phyloP scores from a whole-genome alignment of 1,140 invertebrate species.

The Polyergus mexicanus region DNA sequence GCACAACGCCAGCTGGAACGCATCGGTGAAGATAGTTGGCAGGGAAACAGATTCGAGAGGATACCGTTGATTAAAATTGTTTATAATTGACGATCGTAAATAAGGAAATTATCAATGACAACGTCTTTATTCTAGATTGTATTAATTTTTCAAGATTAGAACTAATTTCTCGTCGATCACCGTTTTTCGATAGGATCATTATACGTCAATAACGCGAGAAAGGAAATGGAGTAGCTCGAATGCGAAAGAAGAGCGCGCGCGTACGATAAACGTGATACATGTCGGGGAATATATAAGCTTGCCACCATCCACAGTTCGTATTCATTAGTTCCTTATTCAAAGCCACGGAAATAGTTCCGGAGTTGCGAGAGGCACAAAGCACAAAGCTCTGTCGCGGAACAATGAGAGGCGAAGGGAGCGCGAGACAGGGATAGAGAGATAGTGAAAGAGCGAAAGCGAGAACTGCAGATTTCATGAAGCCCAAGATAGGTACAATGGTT shows the following conservation, averaged over 20 bases:
- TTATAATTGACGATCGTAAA: background rate
- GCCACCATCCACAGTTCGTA: conserved; percentile 78
- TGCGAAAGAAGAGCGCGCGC: conserved; percentile 63
- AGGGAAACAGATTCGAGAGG: background rate
- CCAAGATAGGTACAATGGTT: conserved; percentile 85
- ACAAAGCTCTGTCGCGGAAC: conserved; percentile 86
- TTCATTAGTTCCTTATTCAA: conserved; percentile 87
- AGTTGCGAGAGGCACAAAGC: conserved; percentile 84
- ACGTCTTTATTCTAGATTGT: background rate
- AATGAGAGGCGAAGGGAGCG: conserved; percentile 81
- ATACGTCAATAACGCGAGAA: conserved; percentile 31
- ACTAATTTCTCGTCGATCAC: conserved; percentile 27
- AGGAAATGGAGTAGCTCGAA: conserved; percentile 55
- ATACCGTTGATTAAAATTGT: background rate
- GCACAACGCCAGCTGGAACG: conserved; percentile 30
- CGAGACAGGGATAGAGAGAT: conserved; percentile 71
- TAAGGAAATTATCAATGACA: conserved; percentile 2
- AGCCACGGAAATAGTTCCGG: conserved; percentile 85
- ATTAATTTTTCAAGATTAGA: background rate
- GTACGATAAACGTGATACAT: conserved; percentile 73
- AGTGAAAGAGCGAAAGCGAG: conserved; percentile 70
- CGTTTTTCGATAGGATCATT: conserved; percentile 41
- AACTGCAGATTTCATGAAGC: conserved; percentile 86
- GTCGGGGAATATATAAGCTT: conserved; percentile 71
- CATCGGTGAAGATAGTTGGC: conserved; percentile 5